Conservation (phyloP, 2,888 invertebrate species). For the Acanthosepion lycidas region DNA sequence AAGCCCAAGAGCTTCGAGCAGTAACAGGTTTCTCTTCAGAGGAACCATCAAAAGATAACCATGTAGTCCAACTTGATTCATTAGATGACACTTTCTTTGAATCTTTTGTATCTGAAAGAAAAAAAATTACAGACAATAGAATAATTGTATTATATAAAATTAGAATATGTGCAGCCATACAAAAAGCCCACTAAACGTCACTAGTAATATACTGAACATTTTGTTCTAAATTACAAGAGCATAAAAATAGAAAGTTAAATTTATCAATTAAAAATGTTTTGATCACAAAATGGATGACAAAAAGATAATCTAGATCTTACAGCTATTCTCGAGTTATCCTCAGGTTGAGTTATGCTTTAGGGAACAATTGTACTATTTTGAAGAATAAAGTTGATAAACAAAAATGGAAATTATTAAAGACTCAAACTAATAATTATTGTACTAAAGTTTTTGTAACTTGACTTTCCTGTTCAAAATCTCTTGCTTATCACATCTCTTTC, state of each 20-base stretch:
- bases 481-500: not conserved
- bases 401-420: too few relatives aligned
- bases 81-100: not conserved
- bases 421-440: not conserved
- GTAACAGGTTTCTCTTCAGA: not conserved
- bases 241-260: not conserved
- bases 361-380: not conserved
- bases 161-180: not conserved
- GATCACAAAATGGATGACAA: too few relatives aligned
- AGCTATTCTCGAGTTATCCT: not conserved
- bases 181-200: not conserved
- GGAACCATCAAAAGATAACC: constrained; percentile 40
- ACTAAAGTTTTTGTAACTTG: not conserved
- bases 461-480: not conserved
- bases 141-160: not conserved
- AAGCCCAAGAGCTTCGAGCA: constrained; percentile 38
- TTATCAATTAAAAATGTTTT: too few relatives aligned
- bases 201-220: not conserved
- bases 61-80: constrained; percentile 34
- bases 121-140: not conserved
- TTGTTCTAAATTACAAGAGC: not conserved
- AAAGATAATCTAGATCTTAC: too few relatives aligned
- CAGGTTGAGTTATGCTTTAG: too few relatives aligned
- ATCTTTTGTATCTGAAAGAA: not conserved
- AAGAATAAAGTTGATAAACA: too few relatives aligned